These are phyloP conservation scores for Drosophila melanica DNA, from an alignment of 1,140 invertebrate genomes.

Conservation along the genomic window DNA sequence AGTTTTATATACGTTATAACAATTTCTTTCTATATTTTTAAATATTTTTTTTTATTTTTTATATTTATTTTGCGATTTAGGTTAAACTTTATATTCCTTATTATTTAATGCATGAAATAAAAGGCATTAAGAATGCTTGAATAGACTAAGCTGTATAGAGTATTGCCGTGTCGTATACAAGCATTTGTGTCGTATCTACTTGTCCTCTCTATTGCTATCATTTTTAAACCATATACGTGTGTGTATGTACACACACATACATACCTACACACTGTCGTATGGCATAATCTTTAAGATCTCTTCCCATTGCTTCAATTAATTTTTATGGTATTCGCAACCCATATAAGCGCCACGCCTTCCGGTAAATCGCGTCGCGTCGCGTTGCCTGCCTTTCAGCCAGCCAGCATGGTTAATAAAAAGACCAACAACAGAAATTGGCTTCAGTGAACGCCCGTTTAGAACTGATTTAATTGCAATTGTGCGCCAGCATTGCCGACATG, in stretches of 20 bases:
- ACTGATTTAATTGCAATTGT: constrained; percentile 80
- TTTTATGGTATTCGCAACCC: constrained; percentile 65
- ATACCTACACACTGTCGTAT: constrained; percentile 24
- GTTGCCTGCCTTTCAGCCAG: background rate
- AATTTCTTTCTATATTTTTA: too few relatives aligned
- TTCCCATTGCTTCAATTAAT: constrained; percentile 62
- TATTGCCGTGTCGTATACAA: background rate
- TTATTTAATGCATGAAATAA: too few relatives aligned
- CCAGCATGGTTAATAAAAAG: constrained; percentile 57
- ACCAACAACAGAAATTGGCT: constrained; percentile 49
- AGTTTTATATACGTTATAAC: too few relatives aligned
- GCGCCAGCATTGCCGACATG: constrained; percentile 57
- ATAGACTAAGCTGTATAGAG: constrained; percentile 6
- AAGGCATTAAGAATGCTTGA: background rate
- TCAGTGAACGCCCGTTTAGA: constrained; percentile 66
- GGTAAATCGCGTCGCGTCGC: background rate
- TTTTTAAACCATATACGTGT: background rate
- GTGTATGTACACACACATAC: background rate
- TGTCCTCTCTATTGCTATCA: background rate
- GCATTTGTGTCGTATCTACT: background rate
- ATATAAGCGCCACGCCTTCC: constrained; percentile 50
- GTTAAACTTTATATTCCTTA: background rate
- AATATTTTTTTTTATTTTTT: background rate
- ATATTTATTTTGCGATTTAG: background rate
- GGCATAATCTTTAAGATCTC: constrained; percentile 61